Base-by-base conservation (phyloP, 2,113 vertebrate species). In the Laterallus jamaicensis region DNA sequence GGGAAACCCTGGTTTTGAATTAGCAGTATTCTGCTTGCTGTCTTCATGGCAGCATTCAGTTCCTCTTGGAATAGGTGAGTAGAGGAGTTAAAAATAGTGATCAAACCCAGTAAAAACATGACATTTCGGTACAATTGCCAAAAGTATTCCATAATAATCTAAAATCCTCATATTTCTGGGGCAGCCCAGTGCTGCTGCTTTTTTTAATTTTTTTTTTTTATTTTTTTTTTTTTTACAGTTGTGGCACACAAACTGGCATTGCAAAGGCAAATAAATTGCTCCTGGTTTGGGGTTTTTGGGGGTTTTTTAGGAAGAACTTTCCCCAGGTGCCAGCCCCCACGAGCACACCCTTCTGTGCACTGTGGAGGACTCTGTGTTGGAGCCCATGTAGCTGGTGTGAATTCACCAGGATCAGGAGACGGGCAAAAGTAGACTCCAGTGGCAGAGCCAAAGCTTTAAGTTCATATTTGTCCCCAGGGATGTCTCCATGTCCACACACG, bases 301-400 rank as follows among this genome's bases (percentile, higher is more conserved):
- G 22, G 26, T 54, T 54, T 54, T 87, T 71, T 37, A 68, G 69
- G 76, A 37, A 54, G 64, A 54, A 5, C 37, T 86, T 71, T 3
- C 40, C 81, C 74, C 74, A 37, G 3, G 12, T 50, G 58, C 37
- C 81, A 89, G 32, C 55, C 31, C 3, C 44, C 4, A 3, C 15
- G 39, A 40, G 25, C 91, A 22, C n/a, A 39, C 1, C 9, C 4
- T 40, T 58, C 18, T 35, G 0, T 2, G 44, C 44, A 0, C 29
- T 31, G 40, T 1, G 56, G 68, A 64, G 52, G 39, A 1, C 68
- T 28, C 21, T 7, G 2, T 54, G 3, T 29, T 29, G 4, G 58
- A 50, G 32, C 14, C 4, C 0, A 5, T 12, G 59, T 26, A 11
- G 56, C 11, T 20, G 86, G 12, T 79, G 40, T 0, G 4, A n/a